Evolutionary conservation across 2,888 invertebrate species (phyloP).

Genomic region (Andricus curvator): DNA sequence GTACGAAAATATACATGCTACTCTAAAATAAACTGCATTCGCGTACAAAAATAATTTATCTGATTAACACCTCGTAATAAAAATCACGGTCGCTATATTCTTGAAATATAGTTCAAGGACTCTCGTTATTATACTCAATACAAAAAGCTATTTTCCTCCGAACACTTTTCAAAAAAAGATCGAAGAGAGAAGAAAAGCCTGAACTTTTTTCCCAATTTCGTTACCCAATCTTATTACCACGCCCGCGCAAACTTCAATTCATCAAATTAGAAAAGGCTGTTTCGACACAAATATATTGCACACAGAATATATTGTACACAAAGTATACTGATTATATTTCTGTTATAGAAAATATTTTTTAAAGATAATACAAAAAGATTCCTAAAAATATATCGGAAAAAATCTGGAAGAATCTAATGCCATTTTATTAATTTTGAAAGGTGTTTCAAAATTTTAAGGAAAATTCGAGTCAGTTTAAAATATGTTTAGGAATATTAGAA

Average conservation of each 20-base stretch:
- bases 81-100: neutral
- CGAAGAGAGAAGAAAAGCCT: neutral
- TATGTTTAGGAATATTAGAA: no score
- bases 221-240: constrained; percentile 18
- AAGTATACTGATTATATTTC: no score
- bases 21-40: neutral
- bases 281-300: no score
- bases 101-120: constrained; percentile 31
- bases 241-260: constrained; percentile 20
- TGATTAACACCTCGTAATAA: neutral
- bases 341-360: no score
- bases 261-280: neutral
- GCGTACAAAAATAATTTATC: neutral
- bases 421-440: no score
- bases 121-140: neutral
- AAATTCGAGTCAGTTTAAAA: no score
- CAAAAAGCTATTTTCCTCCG: neutral
- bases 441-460: no score
- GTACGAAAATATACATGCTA: neutral
- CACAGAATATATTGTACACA: no score
- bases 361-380: no score
- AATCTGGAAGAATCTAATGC: no score
- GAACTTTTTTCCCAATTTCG: constrained; percentile 10
- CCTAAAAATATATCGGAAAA: no score
- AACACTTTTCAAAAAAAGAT: constrained; percentile 1